Conservation (phyloP, 1,140 invertebrate genomes). For the Pygmarrhopalites habei region DNA sequence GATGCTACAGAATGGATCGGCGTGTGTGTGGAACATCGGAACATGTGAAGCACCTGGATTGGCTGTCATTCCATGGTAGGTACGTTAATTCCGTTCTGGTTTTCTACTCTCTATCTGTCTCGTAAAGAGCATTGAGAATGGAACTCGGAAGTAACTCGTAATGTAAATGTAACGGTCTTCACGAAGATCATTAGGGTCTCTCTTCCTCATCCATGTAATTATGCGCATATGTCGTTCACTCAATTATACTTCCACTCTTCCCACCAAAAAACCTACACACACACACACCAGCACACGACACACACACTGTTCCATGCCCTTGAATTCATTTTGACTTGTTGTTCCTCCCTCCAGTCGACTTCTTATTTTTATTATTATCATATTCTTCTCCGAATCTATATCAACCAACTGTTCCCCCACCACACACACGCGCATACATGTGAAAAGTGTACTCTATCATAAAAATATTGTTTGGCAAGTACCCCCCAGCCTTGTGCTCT, state of each 20-base stretch:
- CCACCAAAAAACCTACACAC: not conserved
- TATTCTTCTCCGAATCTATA: not conserved
- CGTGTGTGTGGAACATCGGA: no score
- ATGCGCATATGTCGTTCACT: slow-evolving; percentile 22
- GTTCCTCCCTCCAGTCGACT: no score
- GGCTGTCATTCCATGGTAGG: no score
- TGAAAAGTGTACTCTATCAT: no score
- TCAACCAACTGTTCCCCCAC: not conserved
- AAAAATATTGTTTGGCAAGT: no score
- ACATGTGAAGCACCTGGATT: no score
- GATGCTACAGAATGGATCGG: no score
- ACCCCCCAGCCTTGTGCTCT: no score
- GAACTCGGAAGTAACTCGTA: slow-evolving; percentile 29
- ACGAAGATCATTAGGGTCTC: slow-evolving; percentile 32
- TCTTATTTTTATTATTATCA: slow-evolving; percentile 1
- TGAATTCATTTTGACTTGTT: no score
- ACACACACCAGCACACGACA: not conserved
- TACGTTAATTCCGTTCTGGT: not conserved
- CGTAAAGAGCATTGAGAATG: no score
- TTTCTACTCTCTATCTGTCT: not conserved
- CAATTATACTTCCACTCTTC: slow-evolving; percentile 22
- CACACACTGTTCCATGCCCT: no score
- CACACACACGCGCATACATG: no score
- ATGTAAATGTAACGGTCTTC: slow-evolving; percentile 31
- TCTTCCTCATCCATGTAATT: slow-evolving; percentile 18